Base-by-base conservation (phyloP, 2,797 vertebrate species). In the Sebastes trivittatus region DNA sequence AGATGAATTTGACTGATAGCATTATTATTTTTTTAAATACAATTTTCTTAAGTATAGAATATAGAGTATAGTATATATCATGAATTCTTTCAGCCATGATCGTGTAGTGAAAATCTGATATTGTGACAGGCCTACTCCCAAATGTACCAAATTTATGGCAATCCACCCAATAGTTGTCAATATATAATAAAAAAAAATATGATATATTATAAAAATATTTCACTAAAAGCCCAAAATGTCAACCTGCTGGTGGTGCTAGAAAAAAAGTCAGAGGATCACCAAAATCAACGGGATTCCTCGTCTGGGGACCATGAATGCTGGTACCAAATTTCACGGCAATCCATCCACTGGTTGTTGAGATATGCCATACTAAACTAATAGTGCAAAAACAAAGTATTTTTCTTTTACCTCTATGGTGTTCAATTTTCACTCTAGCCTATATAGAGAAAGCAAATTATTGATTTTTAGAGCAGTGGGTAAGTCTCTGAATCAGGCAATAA, bases 401-500 rank as follows among this genome's bases (percentile, higher is more conserved):
- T 64, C 46, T 77, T 46, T 70, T 14, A 49, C 23, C 25, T 78
- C 6, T 72, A 1, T 56, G 61, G n/a, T 75, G 62, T 75, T 86
- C 67, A 87, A 59, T 71, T 73, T 27, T 75, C 55, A 60, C 58
- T 65, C 18, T 49, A 23, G 22, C 34, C n/a, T 72, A 25, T 29
- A 76, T 71, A 79, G 68, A 78, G 77, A 82, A 49, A 67, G 60
- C 29, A 82, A 84, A 82, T 88, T 82, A 88, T 90, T 89, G 84
- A 91, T 77, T 87, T 38, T 77, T 23, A 72, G 49, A 79, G 16
- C 72, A 64, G 76, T 42, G 22, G 22, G 49, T 84, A 80, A 75
- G 80, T 87, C 72, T 83, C 72, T 84, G 67, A 80, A 75, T 56
- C 72, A 36, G 42, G 72, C 75, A 87, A 89, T 91, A 88, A 93